Percentiles rank a stretch among this genome's conserved stretches.
These are phyloP conservation scores for Aphrophora alni DNA, from an alignment of 2,888 invertebrate genomes.

Conservation along the genomic window DNA sequence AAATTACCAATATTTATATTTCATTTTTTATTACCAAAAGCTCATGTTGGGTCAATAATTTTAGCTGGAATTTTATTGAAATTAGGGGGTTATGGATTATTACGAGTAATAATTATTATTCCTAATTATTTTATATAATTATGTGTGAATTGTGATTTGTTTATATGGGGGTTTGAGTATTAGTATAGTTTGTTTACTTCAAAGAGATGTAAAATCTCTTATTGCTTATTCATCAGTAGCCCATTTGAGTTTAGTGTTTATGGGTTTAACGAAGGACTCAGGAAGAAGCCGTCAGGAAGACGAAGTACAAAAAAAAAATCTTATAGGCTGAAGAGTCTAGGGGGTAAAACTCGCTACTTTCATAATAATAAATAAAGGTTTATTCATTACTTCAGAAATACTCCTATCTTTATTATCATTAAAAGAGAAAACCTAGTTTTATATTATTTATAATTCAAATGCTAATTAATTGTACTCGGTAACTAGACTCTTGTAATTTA, in stretches of 20 bases:
- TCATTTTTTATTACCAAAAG: constrained; percentile 75
- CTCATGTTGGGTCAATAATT: constrained; percentile 80
- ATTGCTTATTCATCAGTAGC: constrained; percentile 72
- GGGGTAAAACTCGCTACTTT: no score
- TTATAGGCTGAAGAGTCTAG: no score
- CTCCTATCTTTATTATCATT: no score
- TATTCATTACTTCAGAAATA: no score
- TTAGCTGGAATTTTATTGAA: constrained; percentile 76
- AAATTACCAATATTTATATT: constrained; percentile 75
- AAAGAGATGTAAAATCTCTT: constrained; percentile 70
- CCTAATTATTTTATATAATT: constrained; percentile 60
- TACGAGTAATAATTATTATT: constrained; percentile 64
- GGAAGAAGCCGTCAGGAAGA: no score
- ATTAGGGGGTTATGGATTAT: constrained; percentile 72
- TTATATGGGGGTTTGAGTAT: constrained; percentile 58
- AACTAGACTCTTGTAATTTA: no score
- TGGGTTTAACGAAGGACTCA: no score
- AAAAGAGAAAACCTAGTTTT: no score
- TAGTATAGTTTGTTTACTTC: constrained; percentile 70
- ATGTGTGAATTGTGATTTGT: constrained; percentile 59
- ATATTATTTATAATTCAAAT: no score
- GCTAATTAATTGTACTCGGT: no score
- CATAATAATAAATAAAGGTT: no score
- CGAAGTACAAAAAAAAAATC: no score
- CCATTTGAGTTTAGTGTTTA: constrained; percentile 70